Evolutionary conservation across 2,888 invertebrate genomes (phyloP).

Genomic region (Drosophila anceps): DNA sequence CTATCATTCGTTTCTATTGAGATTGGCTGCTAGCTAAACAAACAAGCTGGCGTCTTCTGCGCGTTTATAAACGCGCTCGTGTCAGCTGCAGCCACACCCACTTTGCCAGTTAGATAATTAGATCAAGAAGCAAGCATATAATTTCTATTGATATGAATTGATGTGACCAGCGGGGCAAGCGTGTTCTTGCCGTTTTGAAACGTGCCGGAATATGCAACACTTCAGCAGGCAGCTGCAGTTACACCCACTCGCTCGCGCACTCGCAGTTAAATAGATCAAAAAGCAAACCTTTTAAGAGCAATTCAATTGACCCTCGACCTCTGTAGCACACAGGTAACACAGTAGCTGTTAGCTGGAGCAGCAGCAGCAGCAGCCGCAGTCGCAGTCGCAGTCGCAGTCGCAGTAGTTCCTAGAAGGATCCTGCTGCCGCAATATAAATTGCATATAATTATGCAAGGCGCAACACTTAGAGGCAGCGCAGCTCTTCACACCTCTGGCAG

Average conservation of each 20-base stretch:
- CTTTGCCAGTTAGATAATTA: neutral
- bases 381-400: constrained; percentile 23
- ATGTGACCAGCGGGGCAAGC: constrained; percentile 19
- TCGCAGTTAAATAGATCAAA: neutral
- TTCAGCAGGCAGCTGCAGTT: constrained; percentile 3
- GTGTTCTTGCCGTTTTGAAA: constrained; percentile 38
- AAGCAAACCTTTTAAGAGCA: neutral
- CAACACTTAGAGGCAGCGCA: constrained; percentile 21
- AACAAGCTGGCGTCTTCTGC: neutral
- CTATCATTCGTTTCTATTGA: neutral
- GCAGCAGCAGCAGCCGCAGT: neutral
- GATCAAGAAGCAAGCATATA: neutral
- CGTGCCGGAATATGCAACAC: no score
- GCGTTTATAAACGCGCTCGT: neutral
- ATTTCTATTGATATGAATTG: neutral
- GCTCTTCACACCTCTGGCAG: constrained; percentile 71
- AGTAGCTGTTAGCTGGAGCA: constrained; percentile 36
- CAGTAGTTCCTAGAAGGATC: constrained; percentile 61
- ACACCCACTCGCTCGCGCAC: constrained; percentile 16
- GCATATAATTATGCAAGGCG: constrained; percentile 76
- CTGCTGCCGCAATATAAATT: constrained; percentile 55
- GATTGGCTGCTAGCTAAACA: neutral
- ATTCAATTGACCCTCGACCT: constrained; percentile 28
- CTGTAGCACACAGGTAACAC: constrained; percentile 34
- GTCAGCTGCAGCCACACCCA: neutral